Evolutionary conservation across 2,888 invertebrate genomes (phyloP).

Genomic region (Agriotes lineatus): DNA sequence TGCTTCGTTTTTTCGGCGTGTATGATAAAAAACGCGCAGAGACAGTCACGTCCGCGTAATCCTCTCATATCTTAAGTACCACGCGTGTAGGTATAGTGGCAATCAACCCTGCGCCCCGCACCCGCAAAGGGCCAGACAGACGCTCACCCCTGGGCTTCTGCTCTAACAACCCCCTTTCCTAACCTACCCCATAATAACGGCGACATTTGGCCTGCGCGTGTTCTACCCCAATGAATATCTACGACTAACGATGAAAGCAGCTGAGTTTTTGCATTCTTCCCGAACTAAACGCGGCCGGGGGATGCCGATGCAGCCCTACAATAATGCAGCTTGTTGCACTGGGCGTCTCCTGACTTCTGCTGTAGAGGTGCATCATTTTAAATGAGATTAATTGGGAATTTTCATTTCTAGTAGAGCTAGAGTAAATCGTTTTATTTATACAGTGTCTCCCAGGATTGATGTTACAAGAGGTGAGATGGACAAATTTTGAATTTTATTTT

Average conservation of each 20-base stretch:
- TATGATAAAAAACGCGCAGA: conserved; percentile 21
- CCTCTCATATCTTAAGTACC: conserved; percentile 41
- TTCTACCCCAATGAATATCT: conserved; percentile 53
- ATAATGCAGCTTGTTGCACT: conserved; percentile 10
- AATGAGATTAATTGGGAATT: too few species aligned
- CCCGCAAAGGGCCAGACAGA: conserved; percentile 40
- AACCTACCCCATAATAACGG: conserved; percentile 55
- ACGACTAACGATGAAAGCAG: conserved; percentile 45
- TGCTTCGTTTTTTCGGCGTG: conserved; percentile 18
- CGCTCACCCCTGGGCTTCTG: conserved; percentile 33
- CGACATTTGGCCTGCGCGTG: conserved; percentile 57
- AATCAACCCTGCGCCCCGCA: conserved; percentile 39
- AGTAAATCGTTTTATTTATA: too few species aligned
- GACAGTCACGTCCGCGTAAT: conserved; percentile 37
- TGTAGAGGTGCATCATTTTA: too few species aligned
- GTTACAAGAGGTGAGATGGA: too few species aligned
- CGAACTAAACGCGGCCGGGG: conserved; percentile 21
- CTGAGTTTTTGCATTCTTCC: conserved; percentile 48
- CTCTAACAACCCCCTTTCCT: conserved; percentile 47
- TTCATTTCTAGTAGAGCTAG: too few species aligned
- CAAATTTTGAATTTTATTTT: too few species aligned
- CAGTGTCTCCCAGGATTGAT: too few species aligned
- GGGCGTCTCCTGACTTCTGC: too few species aligned
- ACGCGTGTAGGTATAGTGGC: conserved; percentile 42
- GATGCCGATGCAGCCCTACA: conserved; percentile 10